Conservation (phyloP, 2,888 invertebrate species). For the Helleia helle region DNA sequence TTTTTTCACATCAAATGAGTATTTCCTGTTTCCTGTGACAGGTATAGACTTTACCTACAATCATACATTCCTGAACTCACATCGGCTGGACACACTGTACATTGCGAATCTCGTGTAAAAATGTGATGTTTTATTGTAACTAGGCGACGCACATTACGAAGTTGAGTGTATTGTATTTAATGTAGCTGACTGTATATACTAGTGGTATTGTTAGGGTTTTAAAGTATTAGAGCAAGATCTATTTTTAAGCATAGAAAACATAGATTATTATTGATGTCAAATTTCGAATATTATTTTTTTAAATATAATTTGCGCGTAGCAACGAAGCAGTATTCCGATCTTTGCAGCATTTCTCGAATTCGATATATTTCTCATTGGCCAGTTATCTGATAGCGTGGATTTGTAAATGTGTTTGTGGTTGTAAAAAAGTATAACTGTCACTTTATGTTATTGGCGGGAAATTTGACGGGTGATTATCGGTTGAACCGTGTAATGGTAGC, state of each 20-base stretch:
- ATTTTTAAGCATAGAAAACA: conserved; percentile 50
- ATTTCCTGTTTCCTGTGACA: too few relatives aligned
- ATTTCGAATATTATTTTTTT: conserved; percentile 54
- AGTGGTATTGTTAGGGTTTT: conserved; percentile 33
- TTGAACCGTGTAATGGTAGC: conserved; percentile 2
- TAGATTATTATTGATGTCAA: conserved; percentile 36
- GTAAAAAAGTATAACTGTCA: conserved; percentile 9
- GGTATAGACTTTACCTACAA: too few relatives aligned
- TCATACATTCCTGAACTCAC: conserved; percentile 25
- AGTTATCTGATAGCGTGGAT: conserved; percentile 29
- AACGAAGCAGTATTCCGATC: conserved; percentile 61
- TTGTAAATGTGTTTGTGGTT: conserved; percentile 37
- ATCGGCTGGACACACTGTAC: conserved; percentile 17
- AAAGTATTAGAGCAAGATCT: conserved; percentile 54
- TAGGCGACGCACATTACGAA: conserved; percentile 23
- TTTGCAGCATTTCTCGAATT: conserved; percentile 22
- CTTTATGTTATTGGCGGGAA: background rate
- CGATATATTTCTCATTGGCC: conserved; percentile 21
- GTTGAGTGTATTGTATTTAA: conserved; percentile 34
- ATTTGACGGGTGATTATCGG: conserved; percentile 1
- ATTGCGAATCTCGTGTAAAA: conserved; percentile 43
- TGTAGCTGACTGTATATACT: conserved; percentile 56
- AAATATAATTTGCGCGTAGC: conserved; percentile 54
- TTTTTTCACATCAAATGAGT: too few relatives aligned
- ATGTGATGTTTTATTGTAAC: conserved; percentile 18